Conservation (phyloP, 1,140 invertebrate genomes). For the Charaxes varanes region DNA sequence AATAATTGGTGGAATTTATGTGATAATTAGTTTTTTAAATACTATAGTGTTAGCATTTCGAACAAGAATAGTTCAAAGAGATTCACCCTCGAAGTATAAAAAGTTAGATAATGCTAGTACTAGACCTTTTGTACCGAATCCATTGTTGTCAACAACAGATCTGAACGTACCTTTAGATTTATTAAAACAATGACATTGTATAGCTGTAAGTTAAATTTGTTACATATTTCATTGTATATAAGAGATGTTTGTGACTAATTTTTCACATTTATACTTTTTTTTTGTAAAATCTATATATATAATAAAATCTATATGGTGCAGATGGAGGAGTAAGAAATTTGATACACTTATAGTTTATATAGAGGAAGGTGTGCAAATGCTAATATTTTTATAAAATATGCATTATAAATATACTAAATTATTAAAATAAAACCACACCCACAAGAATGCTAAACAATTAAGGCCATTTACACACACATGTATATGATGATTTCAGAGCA, state of each 20-base stretch:
- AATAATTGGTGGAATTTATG: slow-evolving; percentile 92
- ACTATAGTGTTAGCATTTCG: slow-evolving; percentile 40
- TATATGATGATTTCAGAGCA: too few relatives aligned
- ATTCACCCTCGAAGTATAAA: slow-evolving; percentile 14
- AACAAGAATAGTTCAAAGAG: slow-evolving; percentile 28
- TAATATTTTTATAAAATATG: too few relatives aligned
- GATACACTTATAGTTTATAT: too few relatives aligned
- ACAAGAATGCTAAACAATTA: too few relatives aligned
- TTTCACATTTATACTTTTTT: too few relatives aligned
- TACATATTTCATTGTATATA: slow-evolving; percentile 10
- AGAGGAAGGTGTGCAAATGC: too few relatives aligned
- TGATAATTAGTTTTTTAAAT: slow-evolving; percentile 81
- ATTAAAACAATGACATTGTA: slow-evolving; percentile 46
- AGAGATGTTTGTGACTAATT: slow-evolving; percentile 1
- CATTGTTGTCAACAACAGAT: slow-evolving; percentile 41
- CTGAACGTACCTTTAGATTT: slow-evolving; percentile 49
- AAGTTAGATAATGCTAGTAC: slow-evolving; percentile 21
- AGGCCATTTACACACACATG: too few relatives aligned
- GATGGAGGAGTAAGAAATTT: too few relatives aligned
- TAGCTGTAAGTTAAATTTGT: slow-evolving; percentile 1
- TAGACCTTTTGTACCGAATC: slow-evolving; percentile 24
- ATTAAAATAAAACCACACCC: too few relatives aligned
- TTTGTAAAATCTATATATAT: too few relatives aligned
- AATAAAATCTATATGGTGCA: too few relatives aligned
- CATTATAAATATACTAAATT: too few relatives aligned